Evolutionary conservation across 1,140 invertebrate species (phyloP).

Genomic region (Dendroctonus valens): DNA sequence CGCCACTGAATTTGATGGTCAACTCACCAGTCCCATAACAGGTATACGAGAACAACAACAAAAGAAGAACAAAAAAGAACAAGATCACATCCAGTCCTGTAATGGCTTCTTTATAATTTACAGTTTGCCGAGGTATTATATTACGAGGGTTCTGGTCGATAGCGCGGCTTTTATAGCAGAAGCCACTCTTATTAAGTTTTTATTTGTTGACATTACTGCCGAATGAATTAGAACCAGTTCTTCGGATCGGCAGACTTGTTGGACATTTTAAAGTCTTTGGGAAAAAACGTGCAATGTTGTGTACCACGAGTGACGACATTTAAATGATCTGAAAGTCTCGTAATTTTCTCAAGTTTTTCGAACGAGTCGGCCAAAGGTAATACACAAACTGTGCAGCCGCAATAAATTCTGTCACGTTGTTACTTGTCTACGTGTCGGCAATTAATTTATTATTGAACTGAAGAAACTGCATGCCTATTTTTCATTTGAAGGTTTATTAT

Average conservation of each 20-base stretch:
- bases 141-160: constrained; percentile 17
- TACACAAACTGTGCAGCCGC: too few relatives aligned
- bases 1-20: constrained; percentile 7
- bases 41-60: constrained; percentile 26
- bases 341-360: constrained; percentile 2
- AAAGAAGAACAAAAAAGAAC: constrained; percentile 24
- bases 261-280: constrained; percentile 16
- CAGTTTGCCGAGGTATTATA: constrained; percentile 30
- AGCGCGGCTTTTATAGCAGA: constrained; percentile 26
- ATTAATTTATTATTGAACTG: too few relatives aligned
- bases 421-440: too few relatives aligned
- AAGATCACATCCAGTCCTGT: constrained; percentile 27
- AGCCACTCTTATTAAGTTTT: constrained; percentile 33
- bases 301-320: constrained; percentile 22
- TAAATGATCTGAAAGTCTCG: constrained; percentile 14
- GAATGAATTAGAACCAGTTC: constrained; percentile 32
- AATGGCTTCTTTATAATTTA: constrained; percentile 35
- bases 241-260: constrained; percentile 9
- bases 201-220: constrained; percentile 31
- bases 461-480: too few relatives aligned
- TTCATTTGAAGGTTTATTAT: too few relatives aligned
- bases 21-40: constrained; percentile 18
- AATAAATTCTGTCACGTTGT: too few relatives aligned
- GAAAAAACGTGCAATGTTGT: constrained; percentile 21
- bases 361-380: too few relatives aligned